Conservation (phyloP, 37 sponge, comb jelly and placozoan species). For the Aplysina aerophoba region DNA sequence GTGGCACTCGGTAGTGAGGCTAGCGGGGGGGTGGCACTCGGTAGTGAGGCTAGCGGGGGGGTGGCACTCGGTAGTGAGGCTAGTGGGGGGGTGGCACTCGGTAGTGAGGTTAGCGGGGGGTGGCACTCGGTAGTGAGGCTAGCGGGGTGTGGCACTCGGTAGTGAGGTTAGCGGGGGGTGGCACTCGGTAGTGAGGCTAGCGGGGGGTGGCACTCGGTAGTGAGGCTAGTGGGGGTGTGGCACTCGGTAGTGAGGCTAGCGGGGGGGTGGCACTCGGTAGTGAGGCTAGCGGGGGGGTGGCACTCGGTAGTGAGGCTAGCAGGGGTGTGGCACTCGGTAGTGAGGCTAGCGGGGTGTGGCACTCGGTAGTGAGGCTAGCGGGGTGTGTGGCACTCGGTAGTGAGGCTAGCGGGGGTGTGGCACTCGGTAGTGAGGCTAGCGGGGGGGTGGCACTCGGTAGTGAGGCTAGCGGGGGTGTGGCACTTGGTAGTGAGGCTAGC, state of each 20-base stretch:
- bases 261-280: conserved; percentile 46
- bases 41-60: background rate
- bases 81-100: background rate
- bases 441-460: background rate
- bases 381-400: too few species aligned
- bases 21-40: too few species aligned
- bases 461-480: background rate
- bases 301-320: too few species aligned
- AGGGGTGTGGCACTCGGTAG: background rate
- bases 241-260: background rate
- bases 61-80: conserved; percentile 41
- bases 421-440: too few species aligned
- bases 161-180: too few species aligned
- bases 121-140: background rate
- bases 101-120: background rate
- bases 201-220: too few species aligned
- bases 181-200: too few species aligned
- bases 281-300: background rate
- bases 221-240: too few species aligned
- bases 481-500: conserved; percentile 1
- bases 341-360: background rate
- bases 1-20: too few species aligned
- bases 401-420: too few species aligned
- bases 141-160: background rate
- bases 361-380: too few species aligned